These are phyloP conservation scores for Myxocyprinus asiaticus DNA, from an alignment of 2,113 vertebrate genomes.

Conservation along the genomic window DNA sequence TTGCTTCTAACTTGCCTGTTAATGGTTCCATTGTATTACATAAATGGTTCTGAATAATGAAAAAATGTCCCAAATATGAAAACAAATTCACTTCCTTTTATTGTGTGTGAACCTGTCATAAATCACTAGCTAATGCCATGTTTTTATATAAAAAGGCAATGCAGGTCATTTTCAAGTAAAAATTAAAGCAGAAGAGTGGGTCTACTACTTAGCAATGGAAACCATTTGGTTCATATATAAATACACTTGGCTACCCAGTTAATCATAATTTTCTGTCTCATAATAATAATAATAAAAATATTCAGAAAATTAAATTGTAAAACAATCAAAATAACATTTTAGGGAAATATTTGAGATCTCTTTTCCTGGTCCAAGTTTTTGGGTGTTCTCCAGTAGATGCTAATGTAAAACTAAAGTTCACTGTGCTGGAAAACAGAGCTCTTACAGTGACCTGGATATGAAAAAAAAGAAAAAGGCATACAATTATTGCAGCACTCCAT, in stretches of 20 bases:
- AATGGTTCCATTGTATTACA: neutral
- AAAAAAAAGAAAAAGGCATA: neutral
- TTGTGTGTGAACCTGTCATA: neutral
- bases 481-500: neutral
- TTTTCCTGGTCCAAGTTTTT: conserved; percentile 9
- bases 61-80: neutral
- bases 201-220: neutral
- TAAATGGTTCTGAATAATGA: neutral
- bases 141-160: neutral
- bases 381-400: neutral
- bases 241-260: too few relatives aligned
- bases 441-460: conserved; percentile 67
- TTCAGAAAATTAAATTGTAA: too few relatives aligned
- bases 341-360: neutral
- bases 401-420: conserved; percentile 61
- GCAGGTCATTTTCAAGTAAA: neutral
- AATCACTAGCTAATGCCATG: neutral
- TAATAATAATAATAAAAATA: neutral
- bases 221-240: neutral
- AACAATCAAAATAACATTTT: neutral
- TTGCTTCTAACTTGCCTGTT: neutral
- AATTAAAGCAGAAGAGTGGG: neutral
- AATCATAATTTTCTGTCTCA: neutral
- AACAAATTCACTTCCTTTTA: neutral
- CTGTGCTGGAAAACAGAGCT: conserved; percentile 35